These are phyloP conservation scores for Gymnopithys bicolor DNA, from an alignment of 2,797 vertebrate species.

Conservation along the genomic window DNA sequence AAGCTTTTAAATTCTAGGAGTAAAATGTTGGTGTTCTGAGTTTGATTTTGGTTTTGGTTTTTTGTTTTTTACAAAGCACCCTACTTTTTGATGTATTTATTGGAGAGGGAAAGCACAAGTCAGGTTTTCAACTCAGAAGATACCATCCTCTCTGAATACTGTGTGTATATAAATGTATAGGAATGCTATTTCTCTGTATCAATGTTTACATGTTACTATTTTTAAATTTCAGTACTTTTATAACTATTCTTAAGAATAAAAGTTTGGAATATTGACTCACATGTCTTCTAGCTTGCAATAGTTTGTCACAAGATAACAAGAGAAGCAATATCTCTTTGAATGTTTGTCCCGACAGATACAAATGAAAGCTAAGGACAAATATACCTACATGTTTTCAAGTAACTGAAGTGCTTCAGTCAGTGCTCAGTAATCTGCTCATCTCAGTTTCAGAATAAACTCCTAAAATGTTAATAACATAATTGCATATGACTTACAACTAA, in stretches of 20 bases:
- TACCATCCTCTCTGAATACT: slow-evolving; percentile 68
- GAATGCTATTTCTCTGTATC: slow-evolving; percentile 81
- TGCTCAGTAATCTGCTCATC: slow-evolving; percentile 39
- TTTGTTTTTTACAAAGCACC: background rate
- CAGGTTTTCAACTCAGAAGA: slow-evolving; percentile 75
- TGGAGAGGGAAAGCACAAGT: slow-evolving; percentile 78
- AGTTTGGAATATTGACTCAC: slow-evolving; percentile 81
- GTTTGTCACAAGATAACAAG: slow-evolving; percentile 70
- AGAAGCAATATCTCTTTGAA: slow-evolving; percentile 86
- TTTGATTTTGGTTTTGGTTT: background rate
- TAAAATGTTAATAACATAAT: slow-evolving; percentile 23
- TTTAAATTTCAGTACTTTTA: slow-evolving; percentile 96
- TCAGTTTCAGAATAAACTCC: slow-evolving; percentile 28
- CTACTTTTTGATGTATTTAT: slow-evolving; percentile 66
- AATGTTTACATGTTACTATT: slow-evolving; percentile 95
- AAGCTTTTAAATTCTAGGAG: slow-evolving; percentile 69
- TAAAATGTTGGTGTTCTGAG: slow-evolving; percentile 67
- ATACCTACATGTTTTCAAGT: background rate
- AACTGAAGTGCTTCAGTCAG: slow-evolving; percentile 38
- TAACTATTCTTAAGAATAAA: slow-evolving; percentile 88
- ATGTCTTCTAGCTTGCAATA: slow-evolving; percentile 81
- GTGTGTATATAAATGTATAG: slow-evolving; percentile 81
- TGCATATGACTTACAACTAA: background rate
- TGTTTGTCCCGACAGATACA: slow-evolving; percentile 73
- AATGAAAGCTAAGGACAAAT: slow-evolving; percentile 30